Evolutionary conservation across 2,888 invertebrate genomes (phyloP).

Genomic region (Rhagonycha fulva): DNA sequence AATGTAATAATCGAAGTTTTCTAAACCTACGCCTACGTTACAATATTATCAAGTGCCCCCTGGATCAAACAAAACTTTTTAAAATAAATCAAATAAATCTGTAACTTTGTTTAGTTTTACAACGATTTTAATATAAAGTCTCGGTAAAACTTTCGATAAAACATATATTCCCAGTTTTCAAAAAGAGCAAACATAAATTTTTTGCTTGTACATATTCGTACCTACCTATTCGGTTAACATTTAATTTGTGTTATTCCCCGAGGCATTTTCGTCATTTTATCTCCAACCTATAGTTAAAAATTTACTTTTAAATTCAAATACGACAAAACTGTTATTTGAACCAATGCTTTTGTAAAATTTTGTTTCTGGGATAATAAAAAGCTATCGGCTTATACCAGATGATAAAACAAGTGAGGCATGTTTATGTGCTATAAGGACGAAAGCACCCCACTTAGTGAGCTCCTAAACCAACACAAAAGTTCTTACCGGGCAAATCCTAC

Average conservation of each 20-base stretch:
- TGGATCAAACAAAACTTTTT: neutral
- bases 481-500: constrained; percentile 30
- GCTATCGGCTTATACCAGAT: constrained; percentile 27
- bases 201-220: neutral
- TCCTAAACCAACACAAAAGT: constrained; percentile 31
- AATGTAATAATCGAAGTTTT: neutral
- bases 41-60: neutral
- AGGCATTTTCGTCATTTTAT: neutral
- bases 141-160: neutral
- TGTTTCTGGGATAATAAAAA: constrained; percentile 24
- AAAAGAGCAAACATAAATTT: neutral
- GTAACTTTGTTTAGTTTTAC: neutral
- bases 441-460: constrained; percentile 23
- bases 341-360: constrained; percentile 8
- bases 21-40: neutral
- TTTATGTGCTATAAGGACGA: constrained; percentile 24
- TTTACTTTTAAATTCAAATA: neutral
- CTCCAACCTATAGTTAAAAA: neutral
- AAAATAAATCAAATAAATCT: neutral
- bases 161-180: neutral
- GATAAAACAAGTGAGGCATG: constrained; percentile 29
- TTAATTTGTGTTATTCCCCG: neutral
- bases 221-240: neutral
- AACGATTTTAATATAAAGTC: neutral
- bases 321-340: neutral